Conservation (phyloP, 1,140 invertebrate species). For the Drosophila varians region DNA sequence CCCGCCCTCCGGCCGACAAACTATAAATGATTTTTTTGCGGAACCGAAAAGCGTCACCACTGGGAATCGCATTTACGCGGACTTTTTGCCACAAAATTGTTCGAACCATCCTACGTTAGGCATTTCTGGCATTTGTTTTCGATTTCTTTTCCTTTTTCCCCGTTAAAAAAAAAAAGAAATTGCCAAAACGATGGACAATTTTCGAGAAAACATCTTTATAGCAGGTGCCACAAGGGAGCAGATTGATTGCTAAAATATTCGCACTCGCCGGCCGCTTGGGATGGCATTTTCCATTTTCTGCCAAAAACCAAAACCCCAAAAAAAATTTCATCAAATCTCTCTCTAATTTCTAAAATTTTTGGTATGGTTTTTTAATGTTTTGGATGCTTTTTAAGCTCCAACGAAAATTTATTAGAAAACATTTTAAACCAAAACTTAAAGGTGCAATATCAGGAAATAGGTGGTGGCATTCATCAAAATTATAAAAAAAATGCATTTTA, state of each 20-base stretch:
- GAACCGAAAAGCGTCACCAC: slow-evolving; percentile 71
- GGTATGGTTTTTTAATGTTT: too few species aligned
- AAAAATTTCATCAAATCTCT: too few species aligned
- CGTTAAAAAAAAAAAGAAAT: too few species aligned
- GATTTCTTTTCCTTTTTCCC: slow-evolving; percentile 6
- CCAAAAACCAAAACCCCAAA: background rate
- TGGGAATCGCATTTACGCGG: slow-evolving; percentile 32
- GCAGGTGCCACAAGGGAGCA: slow-evolving; percentile 53
- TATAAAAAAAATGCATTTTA: too few species aligned
- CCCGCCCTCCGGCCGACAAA: slow-evolving; percentile 2
- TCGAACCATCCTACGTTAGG: slow-evolving; percentile 40
- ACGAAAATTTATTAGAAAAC: too few species aligned
- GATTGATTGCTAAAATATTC: slow-evolving; percentile 33
- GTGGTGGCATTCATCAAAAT: too few species aligned
- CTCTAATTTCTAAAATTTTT: too few species aligned
- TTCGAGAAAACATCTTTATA: slow-evolving; percentile 56
- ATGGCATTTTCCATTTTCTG: background rate
- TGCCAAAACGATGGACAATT: slow-evolving; percentile 35
- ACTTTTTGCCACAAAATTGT: slow-evolving; percentile 21
- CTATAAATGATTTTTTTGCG: slow-evolving; percentile 71
- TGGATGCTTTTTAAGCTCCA: too few species aligned
- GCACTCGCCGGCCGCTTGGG: background rate
- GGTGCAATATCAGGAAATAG: too few species aligned
- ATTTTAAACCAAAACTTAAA: too few species aligned
- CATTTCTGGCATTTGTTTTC: slow-evolving; percentile 45